A percentile compares a stretch with the other conserved stretches of the same genome.
Conservation (phyloP, 1,140 invertebrate genomes). For the Agraylea sexmaculata region DNA sequence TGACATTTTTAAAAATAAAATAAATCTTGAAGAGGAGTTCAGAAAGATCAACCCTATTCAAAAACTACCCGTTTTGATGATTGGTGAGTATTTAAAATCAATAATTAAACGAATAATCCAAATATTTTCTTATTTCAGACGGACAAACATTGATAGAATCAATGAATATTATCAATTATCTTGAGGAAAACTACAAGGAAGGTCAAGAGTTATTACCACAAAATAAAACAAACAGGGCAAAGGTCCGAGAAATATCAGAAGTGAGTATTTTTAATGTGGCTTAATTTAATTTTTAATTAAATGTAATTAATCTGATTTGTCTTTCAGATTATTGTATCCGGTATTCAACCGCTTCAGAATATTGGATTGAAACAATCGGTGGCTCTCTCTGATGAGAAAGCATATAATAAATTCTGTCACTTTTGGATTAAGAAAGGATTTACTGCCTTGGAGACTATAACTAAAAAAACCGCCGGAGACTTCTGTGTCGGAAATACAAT, state of each 20-base stretch:
- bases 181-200: constrained; percentile 31
- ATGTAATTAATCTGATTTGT: constrained; percentile 35
- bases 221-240: constrained; percentile 25
- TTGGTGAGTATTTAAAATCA: constrained; percentile 26
- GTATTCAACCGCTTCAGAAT: constrained; percentile 94
- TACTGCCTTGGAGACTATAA: constrained; percentile 69
- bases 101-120: not conserved
- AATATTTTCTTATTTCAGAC: constrained; percentile 24
- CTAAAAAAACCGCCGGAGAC: constrained; percentile 69
- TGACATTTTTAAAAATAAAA: constrained; percentile 28
- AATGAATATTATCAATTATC: constrained; percentile 36
- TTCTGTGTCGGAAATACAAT: constrained; percentile 87
- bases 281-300: constrained; percentile 1
- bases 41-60: constrained; percentile 33
- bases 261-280: constrained; percentile 19
- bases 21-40: constrained; percentile 27
- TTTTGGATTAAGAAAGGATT: constrained; percentile 80
- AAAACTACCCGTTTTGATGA: constrained; percentile 33
- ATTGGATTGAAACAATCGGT: constrained; percentile 63
- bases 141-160: constrained; percentile 33
- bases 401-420: constrained; percentile 70
- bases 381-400: constrained; percentile 58
- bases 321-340: constrained; percentile 72
- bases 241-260: constrained; percentile 34
- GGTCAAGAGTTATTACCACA: constrained; percentile 25